Conservation (phyloP, 2,797 vertebrate genomes). For the Channallabes apus region DNA sequence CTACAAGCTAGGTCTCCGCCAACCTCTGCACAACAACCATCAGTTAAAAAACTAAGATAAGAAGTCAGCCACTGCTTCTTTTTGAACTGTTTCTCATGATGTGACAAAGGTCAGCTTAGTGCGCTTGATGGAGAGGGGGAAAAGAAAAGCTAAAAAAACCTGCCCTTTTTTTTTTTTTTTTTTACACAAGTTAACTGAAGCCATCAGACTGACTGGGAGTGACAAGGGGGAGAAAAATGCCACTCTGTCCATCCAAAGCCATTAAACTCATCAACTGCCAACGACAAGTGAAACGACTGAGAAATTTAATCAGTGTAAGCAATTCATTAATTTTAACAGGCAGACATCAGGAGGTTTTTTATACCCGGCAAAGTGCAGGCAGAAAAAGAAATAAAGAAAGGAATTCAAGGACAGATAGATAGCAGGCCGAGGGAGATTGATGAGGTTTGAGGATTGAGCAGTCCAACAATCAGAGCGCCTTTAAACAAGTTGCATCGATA, state of each 20-base stretch:
- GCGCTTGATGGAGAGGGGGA: too few species aligned
- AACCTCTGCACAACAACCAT: not conserved
- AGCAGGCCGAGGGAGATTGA: not conserved
- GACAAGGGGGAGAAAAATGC: not conserved
- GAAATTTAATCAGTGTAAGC: not conserved
- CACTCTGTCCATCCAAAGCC: not conserved
- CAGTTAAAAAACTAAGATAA: not conserved
- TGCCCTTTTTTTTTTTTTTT: too few species aligned
- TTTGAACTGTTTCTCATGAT: not conserved
- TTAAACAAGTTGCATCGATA: conserved; percentile 29
- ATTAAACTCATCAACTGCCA: not conserved
- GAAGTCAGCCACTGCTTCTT: not conserved
- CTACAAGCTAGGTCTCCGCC: not conserved
- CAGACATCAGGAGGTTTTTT: not conserved
- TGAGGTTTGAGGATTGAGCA: not conserved
- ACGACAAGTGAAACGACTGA: not conserved
- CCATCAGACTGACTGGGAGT: not conserved
- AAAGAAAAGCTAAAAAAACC: not conserved
- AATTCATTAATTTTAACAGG: not conserved
- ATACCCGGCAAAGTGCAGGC: too few species aligned
- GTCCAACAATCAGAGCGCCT: conserved; percentile 26
- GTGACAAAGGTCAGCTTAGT: not conserved
- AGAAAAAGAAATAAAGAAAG: not conserved
- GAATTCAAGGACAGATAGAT: not conserved
- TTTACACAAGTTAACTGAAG: not conserved